phyloP scores from a whole-genome alignment of 2,888 invertebrate species.

The Choreutis nemorana region DNA sequence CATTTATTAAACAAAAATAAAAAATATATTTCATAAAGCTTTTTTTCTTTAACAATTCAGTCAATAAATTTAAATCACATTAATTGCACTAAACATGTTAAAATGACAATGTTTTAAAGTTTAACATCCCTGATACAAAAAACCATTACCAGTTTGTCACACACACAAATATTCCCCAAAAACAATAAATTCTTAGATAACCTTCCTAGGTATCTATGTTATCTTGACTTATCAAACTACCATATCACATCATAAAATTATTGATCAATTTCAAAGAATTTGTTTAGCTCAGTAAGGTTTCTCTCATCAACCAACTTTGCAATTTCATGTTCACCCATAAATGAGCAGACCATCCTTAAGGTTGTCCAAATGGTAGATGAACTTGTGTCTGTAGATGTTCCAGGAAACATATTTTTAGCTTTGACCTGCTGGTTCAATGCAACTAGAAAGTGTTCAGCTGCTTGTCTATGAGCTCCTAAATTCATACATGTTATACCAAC shows the following conservation, averaged over 20 bases:
- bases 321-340: slow-evolving; percentile 76
- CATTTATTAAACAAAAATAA: slow-evolving; percentile 7
- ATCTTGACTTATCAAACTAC: neutral
- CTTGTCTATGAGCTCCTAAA: slow-evolving; percentile 92
- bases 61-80: too few relatives aligned
- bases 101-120: too few relatives aligned
- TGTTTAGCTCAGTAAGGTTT: slow-evolving; percentile 69
- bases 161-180: too few relatives aligned
- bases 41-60: too few relatives aligned
- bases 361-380: slow-evolving; percentile 96
- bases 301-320: slow-evolving; percentile 68
- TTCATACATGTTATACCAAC: slow-evolving; percentile 98
- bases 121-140: too few relatives aligned
- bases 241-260: neutral
- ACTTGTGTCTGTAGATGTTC: slow-evolving; percentile 60
- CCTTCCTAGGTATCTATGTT: too few relatives aligned
- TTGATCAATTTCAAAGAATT: slow-evolving; percentile 44
- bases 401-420: slow-evolving; percentile 43
- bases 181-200: neutral
- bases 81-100: too few relatives aligned
- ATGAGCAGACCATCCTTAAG: slow-evolving; percentile 84
- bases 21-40: slow-evolving; percentile 10
- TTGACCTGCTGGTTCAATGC: slow-evolving; percentile 91
- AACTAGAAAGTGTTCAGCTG: slow-evolving; percentile 93
- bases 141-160: neutral